Evolutionary conservation across 2,888 invertebrate species (phyloP), one percentile per base, ranked within the genome.

Genomic region (Drosophila eohydei): DNA sequence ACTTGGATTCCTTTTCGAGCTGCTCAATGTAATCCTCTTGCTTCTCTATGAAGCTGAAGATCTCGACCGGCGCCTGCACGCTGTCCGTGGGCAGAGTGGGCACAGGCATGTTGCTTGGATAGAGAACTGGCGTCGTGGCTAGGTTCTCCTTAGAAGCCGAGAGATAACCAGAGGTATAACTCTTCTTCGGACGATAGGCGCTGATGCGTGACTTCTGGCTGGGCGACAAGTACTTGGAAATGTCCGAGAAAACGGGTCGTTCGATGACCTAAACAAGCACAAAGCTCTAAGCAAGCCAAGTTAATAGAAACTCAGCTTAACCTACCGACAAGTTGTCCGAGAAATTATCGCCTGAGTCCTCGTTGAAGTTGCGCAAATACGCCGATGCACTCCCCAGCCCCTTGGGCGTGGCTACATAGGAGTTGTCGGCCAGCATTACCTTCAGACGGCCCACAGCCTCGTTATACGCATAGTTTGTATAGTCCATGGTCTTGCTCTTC

Each of bases 21-120:
- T 97, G 97, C 74, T 97, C 96, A 56, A 97, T 97, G 88, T 97
- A 97, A 83, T 97, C 97, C 88, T 97, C 97, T 84, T 97, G 97
- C 74, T 96, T 95, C 92, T 97, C 96, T 54, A 97, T 96, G 88
- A 97, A 97, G 81, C 95, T 95, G 91, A 96, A 94, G 50, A 97
- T 94, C 91, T 97, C 97, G 14, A 95, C 91, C 82, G 95, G 93
- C 83, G 95, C 81, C 92, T 94, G 51, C 89, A 94, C 52, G 90
- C 91, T 75, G 87, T 92, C 88, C 12, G 87, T 62, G 91, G 82
- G 63, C 32, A 80, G 41, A 12, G 73, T 62, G 90, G 50, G 78
- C 66, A 34, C 48, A 8, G 84, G 67, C 43, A 73, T 62, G 30
- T 48, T 63, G 60, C 65, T 58, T 1, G 86, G 79, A 76, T 91